Percentiles rank a stretch among this genome's conserved stretches.
Evolutionary conservation across 1,140 invertebrate species (phyloP).

Genomic region (Teleopsis dalmanni): DNA sequence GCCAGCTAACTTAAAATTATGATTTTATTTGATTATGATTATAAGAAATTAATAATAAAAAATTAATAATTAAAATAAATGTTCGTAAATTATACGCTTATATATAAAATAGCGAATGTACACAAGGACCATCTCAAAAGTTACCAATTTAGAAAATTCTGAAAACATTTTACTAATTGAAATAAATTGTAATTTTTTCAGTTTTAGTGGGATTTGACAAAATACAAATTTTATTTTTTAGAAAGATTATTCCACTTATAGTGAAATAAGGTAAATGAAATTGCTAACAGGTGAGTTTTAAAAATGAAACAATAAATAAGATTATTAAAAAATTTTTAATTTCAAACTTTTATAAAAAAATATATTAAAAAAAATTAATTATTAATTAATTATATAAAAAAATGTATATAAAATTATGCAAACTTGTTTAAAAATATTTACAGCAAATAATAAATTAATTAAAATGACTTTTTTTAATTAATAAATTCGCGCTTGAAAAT

Average conservation of each 20-base stretch:
- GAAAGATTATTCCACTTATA: no score
- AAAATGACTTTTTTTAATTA: no score
- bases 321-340: no score
- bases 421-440: no score
- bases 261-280: no score
- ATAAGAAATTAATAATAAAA: constrained; percentile 4
- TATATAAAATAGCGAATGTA: constrained; percentile 28
- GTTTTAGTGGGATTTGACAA: no score
- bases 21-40: not conserved
- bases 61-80: constrained; percentile 1
- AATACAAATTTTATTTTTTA: no score
- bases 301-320: no score
- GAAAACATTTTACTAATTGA: no score
- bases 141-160: constrained; percentile 57
- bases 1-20: not conserved
- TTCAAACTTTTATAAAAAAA: not conserved
- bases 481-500: no score
- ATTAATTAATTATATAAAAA: not conserved
- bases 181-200: constrained; percentile 1
- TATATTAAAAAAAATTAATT: constrained; percentile 1
- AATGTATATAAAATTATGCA: not conserved
- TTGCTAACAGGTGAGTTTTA: no score
- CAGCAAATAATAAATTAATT: no score
- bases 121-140: constrained; percentile 96
- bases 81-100: constrained; percentile 9